Evolutionary conservation across 2,113 vertebrate species (phyloP).

Genomic region (Bostrychus sinensis): DNA sequence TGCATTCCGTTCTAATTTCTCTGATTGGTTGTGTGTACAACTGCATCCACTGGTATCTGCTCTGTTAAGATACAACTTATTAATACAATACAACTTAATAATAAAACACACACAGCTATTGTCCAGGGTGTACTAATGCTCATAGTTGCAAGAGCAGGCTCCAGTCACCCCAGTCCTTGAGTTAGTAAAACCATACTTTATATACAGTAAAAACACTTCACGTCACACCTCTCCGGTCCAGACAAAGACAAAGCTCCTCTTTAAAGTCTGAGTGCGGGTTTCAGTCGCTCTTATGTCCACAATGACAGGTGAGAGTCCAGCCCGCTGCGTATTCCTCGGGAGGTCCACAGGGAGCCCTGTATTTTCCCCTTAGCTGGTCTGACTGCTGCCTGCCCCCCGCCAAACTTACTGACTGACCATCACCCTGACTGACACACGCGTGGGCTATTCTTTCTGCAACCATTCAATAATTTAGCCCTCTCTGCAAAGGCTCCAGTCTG

Average conservation of each 20-base stretch:
- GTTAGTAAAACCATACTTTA: slow-evolving; percentile 18
- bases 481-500: slow-evolving; percentile 37
- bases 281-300: slow-evolving; percentile 51
- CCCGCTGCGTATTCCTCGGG: slow-evolving; percentile 24
- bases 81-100: too few species aligned
- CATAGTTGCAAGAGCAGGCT: too few species aligned
- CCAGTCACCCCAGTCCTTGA: too few species aligned
- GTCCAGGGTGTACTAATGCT: too few species aligned
- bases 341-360: slow-evolving; percentile 40
- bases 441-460: slow-evolving; percentile 59
- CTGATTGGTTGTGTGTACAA: too few species aligned
- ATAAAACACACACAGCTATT: too few species aligned
- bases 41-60: too few species aligned
- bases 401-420: slow-evolving; percentile 44
- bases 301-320: slow-evolving; percentile 53
- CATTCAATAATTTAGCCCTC: slow-evolving; percentile 74
- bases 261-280: slow-evolving; percentile 34
- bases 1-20: too few species aligned
- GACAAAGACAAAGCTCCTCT: slow-evolving; percentile 29
- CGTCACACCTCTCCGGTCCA: slow-evolving; percentile 38
- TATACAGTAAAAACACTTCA: slow-evolving; percentile 45
- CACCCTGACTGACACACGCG: slow-evolving; percentile 57
- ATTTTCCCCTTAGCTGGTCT: slow-evolving; percentile 38
- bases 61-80: too few species aligned
- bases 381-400: slow-evolving; percentile 16